A percentile compares a stretch with the other conserved stretches of the same genome.
These are phyloP conservation scores for Eulithis prunata DNA, from an alignment of 2,888 invertebrate species.

Conservation along the genomic window DNA sequence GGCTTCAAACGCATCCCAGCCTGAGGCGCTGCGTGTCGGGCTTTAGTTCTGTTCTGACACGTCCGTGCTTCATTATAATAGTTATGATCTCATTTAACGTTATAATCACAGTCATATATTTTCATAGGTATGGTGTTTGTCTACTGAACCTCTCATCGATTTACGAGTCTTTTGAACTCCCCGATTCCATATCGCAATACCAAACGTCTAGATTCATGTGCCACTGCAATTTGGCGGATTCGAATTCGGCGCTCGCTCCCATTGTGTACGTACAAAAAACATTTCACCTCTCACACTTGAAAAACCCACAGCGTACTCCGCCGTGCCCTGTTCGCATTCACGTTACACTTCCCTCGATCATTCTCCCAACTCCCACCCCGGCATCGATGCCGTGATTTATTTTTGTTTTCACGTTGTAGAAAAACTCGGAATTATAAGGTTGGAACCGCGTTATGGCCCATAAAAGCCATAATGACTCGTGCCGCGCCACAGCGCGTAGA, in stretches of 20 bases:
- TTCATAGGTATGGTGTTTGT: neutral
- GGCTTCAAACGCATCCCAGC: conserved; percentile 23
- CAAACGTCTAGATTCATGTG: conserved; percentile 14
- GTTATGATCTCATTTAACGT: neutral
- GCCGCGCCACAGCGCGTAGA: conserved; percentile 45
- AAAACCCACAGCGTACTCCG: conserved; percentile 24
- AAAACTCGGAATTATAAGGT: conserved; percentile 67
- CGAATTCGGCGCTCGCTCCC: conserved; percentile 14
- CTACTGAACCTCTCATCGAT: neutral
- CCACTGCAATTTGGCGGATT: conserved; percentile 19
- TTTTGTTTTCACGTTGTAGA: conserved; percentile 63
- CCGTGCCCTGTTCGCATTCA: conserved; percentile 23
- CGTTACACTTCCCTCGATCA: conserved; percentile 38
- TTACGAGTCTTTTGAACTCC: neutral
- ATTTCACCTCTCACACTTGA: conserved; percentile 22
- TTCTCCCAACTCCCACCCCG: conserved; percentile 36
- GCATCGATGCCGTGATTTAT: conserved; percentile 65
- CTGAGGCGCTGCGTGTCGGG: conserved; percentile 13
- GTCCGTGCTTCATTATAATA: conserved; percentile 11
- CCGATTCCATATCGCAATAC: conserved; percentile 6
- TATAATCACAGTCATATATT: neutral
- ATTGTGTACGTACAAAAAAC: conserved; percentile 15
- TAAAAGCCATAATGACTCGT: conserved; percentile 61
- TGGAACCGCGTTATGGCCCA: conserved; percentile 63
- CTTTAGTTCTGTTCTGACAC: conserved; percentile 18